Percentiles rank a stretch among this genome's conserved stretches.
Evolutionary conservation across 2,113 vertebrate species (phyloP).

Genomic region (Tachysurus vachellii): DNA sequence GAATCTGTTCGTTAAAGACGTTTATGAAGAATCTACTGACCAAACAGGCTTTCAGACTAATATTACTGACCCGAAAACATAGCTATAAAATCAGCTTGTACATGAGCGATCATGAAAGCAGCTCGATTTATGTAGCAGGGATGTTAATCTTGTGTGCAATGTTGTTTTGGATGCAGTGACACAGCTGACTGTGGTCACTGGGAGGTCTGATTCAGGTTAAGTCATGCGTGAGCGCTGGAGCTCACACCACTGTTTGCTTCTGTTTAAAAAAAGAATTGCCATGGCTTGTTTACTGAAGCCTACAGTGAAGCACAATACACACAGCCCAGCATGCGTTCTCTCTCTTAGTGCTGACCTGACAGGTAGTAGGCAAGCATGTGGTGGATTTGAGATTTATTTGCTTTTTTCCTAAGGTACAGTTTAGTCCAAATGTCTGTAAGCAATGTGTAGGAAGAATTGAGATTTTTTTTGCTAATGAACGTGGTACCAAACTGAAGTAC

Average conservation of each 20-base stretch:
- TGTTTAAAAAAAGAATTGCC: slow-evolving; percentile 21
- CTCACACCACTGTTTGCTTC: slow-evolving; percentile 23
- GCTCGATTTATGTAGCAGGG: slow-evolving; percentile 39
- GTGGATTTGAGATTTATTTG: not conserved
- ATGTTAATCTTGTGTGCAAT: slow-evolving; percentile 51
- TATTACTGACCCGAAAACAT: not conserved
- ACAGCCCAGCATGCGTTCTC: not conserved
- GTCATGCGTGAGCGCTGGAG: slow-evolving; percentile 45
- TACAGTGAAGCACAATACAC: not conserved
- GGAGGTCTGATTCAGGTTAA: slow-evolving; percentile 50
- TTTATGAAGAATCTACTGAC: not conserved
- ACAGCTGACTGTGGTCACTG: slow-evolving; percentile 16
- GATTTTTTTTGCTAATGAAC: not conserved
- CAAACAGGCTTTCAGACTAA: not conserved
- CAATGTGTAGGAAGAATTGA: not conserved
- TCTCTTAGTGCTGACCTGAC: not conserved
- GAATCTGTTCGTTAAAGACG: not conserved
- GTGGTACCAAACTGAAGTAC: not conserved
- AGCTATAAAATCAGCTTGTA: not conserved
- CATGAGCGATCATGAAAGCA: slow-evolving; percentile 46
- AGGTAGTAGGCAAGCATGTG: not conserved
- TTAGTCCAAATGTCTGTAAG: not conserved
- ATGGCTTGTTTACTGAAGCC: not conserved
- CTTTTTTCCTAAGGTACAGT: not conserved
- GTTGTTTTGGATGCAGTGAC: slow-evolving; percentile 48